Evolutionary conservation across 1,140 invertebrate genomes (phyloP).

Genomic region (Pseudomyrmex sp.): DNA sequence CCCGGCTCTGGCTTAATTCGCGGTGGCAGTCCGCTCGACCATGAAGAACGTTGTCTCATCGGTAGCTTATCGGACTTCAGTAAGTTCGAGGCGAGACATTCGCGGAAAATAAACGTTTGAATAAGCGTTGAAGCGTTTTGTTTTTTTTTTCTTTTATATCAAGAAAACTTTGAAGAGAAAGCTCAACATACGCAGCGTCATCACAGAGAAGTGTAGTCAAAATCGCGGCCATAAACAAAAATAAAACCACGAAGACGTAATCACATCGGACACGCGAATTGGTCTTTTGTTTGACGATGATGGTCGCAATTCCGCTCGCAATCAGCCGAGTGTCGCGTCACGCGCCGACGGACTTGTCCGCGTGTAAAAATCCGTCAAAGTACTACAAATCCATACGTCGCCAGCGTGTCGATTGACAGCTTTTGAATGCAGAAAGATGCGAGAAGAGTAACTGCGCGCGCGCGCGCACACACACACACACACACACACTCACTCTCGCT

Average conservation of each 20-base stretch:
- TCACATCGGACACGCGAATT: constrained; percentile 4
- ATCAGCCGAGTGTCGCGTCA: constrained; percentile 42
- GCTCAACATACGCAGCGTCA: too few species aligned
- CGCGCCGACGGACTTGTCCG: constrained; percentile 18
- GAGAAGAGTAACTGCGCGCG: constrained; percentile 48
- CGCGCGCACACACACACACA: too few species aligned
- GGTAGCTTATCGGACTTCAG: constrained; percentile 54
- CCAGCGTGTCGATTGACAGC: constrained; percentile 46
- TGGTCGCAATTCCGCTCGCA: constrained; percentile 39
- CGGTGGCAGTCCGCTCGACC: constrained; percentile 57
- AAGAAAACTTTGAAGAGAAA: constrained; percentile 19
- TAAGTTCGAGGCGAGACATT: constrained; percentile 3
- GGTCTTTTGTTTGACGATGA: constrained; percentile 33
- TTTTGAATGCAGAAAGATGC: constrained; percentile 57
- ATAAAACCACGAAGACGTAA: constrained; percentile 9
- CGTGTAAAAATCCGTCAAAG: constrained; percentile 58
- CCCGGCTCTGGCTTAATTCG: constrained; percentile 52
- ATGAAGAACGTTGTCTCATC: constrained; percentile 68
- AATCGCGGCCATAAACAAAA: background rate
- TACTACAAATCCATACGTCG: constrained; percentile 52
- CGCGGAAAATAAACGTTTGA: constrained; percentile 25
- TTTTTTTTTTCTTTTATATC: constrained; percentile 1
- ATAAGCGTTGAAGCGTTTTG: background rate
- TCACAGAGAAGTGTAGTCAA: background rate
- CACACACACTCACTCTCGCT: too few species aligned